Percentiles rank a stretch among this genome's conserved stretches.
phyloP scores from a whole-genome alignment of 2,113 vertebrate genomes.

The Rhinogobius similis region DNA sequence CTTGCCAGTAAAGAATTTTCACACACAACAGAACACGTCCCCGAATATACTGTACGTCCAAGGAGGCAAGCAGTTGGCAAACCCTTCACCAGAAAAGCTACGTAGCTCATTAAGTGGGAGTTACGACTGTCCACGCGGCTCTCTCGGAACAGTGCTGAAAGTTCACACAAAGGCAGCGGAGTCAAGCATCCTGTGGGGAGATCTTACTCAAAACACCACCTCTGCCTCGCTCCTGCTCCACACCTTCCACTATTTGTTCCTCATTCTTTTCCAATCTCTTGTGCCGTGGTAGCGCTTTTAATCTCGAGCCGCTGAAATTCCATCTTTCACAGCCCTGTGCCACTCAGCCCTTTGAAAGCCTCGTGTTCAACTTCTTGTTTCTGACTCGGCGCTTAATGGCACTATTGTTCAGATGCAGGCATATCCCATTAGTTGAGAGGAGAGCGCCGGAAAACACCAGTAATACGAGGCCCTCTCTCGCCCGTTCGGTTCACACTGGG shows the following conservation, averaged over 20 bases:
- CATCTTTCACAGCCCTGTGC: conserved; percentile 64
- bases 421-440: conserved; percentile 60
- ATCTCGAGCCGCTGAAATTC: conserved; percentile 72
- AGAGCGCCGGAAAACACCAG: conserved; percentile 43
- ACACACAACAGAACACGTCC: no score
- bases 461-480: conserved; percentile 36
- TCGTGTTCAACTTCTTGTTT: conserved; percentile 61
- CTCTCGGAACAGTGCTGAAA: conserved; percentile 70
- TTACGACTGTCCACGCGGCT: background rate
- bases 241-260: conserved; percentile 30
- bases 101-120: background rate
- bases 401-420: conserved; percentile 72
- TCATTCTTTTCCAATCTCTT: conserved; percentile 58
- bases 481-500: conserved; percentile 28
- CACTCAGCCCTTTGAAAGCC: conserved; percentile 49
- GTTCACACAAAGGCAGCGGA: conserved; percentile 69
- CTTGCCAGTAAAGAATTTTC: no score
- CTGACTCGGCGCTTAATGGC: conserved; percentile 73
- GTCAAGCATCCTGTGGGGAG: conserved; percentile 69
- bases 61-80: no score
- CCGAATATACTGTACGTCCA: no score
- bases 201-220: conserved; percentile 44
- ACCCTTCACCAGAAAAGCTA: background rate
- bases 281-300: conserved; percentile 66
- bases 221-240: conserved; percentile 59